A percentile compares a stretch with the other conserved stretches of the same genome.
Conservation (phyloP, 2,888 invertebrate species). For the Rhorus exstirpatorius region DNA sequence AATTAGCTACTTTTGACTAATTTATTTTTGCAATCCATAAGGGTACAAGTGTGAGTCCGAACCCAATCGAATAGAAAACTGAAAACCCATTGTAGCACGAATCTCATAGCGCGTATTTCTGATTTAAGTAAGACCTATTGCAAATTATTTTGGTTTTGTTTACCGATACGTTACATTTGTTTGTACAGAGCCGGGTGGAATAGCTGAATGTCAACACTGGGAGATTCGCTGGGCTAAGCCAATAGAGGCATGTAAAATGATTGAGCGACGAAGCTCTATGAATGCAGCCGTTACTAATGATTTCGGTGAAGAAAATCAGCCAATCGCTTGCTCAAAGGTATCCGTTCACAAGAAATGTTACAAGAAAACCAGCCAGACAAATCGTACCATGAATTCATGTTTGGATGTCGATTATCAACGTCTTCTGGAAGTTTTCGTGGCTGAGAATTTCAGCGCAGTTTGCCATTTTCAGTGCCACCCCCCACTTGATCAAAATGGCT, state of each 20-base stretch:
- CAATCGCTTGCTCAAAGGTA: neutral
- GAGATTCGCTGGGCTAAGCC: constrained; percentile 89
- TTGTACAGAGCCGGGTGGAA: constrained; percentile 73
- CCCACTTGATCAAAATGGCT: constrained; percentile 68
- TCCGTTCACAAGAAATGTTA: constrained; percentile 16
- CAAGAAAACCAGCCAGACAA: constrained; percentile 41
- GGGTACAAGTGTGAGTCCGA: neutral
- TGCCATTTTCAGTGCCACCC: constrained; percentile 77
- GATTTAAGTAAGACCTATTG: neutral
- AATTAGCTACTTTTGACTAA: too few relatives aligned
- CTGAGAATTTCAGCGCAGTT: constrained; percentile 73
- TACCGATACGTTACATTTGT: neutral
- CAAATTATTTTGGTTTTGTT: neutral
- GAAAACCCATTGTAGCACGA: neutral
- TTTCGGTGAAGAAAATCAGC: constrained; percentile 8
- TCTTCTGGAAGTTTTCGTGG: constrained; percentile 75
- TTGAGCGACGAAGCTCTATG: constrained; percentile 81
- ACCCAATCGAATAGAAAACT: neutral
- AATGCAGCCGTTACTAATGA: constrained; percentile 76
- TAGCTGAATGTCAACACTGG: constrained; percentile 78
- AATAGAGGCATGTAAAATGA: constrained; percentile 83
- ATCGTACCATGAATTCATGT: neutral
- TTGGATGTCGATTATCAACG: constrained; percentile 61
- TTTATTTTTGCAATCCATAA: neutral
- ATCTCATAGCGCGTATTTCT: neutral